Percentiles rank a stretch among this genome's conserved stretches.
phyloP scores from a whole-genome alignment of 2,797 vertebrate genomes.

The Eremophila alpestris region DNA sequence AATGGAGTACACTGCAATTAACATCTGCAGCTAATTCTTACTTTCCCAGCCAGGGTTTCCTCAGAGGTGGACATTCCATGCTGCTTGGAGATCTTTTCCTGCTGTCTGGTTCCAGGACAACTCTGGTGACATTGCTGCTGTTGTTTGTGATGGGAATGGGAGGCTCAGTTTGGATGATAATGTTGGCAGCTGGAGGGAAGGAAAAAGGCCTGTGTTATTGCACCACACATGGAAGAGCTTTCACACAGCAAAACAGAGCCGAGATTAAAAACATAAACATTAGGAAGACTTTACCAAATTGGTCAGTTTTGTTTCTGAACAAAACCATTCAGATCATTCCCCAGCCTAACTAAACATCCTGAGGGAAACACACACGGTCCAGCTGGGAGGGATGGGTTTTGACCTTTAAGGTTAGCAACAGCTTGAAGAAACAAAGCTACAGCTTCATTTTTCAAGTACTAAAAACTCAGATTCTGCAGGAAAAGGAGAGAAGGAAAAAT shows the following conservation, averaged over 20 bases:
- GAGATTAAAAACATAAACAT: not conserved
- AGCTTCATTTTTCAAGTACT: not conserved
- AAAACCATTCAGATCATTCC: not conserved
- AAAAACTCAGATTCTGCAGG: not conserved
- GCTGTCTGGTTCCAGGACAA: slow-evolving; percentile 86
- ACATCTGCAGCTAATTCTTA: slow-evolving; percentile 68
- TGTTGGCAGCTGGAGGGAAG: slow-evolving; percentile 87
- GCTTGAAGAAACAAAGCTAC: not conserved
- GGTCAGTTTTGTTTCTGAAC: not conserved
- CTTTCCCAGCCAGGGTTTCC: slow-evolving; percentile 96
- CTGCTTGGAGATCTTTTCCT: slow-evolving; percentile 85
- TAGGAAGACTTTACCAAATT: not conserved
- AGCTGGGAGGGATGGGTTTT: not conserved
- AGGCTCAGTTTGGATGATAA: slow-evolving; percentile 94
- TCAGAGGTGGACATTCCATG: slow-evolving; percentile 83
- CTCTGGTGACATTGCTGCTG: slow-evolving; percentile 80
- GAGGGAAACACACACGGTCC: not conserved
- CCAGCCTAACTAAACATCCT: not conserved
- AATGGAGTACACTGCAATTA: not conserved
- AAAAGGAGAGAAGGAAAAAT: not conserved
- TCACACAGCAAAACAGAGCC: not conserved
- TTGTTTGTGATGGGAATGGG: slow-evolving; percentile 79
- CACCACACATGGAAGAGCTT: not conserved
- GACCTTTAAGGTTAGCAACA: not conserved
- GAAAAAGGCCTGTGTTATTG: not conserved